phyloP scores from a whole-genome alignment of 2,113 vertebrate species.

The Lota lota region DNA sequence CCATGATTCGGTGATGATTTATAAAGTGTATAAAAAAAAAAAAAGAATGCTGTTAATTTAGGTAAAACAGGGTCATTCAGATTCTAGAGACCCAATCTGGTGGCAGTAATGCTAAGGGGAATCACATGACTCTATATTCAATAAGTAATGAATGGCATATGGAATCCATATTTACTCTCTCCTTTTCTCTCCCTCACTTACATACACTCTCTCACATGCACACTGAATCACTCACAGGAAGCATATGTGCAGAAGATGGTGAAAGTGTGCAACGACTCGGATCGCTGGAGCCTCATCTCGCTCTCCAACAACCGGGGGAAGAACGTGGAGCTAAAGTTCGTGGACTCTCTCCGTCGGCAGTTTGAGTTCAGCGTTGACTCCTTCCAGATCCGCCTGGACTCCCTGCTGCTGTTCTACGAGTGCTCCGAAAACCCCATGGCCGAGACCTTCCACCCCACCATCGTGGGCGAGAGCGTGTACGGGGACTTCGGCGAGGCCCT shows the following conservation, averaged over 20 bases:
- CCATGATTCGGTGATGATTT: background rate
- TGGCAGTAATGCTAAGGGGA: background rate
- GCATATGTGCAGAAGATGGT: conserved; percentile 99
- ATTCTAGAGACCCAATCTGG: background rate
- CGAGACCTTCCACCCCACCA: conserved; percentile 94
- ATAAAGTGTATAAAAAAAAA: background rate
- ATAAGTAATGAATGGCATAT: background rate
- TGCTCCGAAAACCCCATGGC: conserved; percentile 97
- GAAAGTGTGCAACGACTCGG: conserved; percentile 97
- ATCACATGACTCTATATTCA: background rate
- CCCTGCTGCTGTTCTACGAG: conserved; percentile 95
- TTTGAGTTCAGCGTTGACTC: conserved; percentile 99
- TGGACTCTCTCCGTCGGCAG: conserved; percentile 95
- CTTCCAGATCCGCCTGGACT: conserved; percentile 98
- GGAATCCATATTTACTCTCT: background rate
- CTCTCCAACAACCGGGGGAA: conserved; percentile 98
- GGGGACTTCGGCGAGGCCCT: conserved; percentile 92
- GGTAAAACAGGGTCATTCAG: background rate
- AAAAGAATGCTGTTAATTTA: background rate
- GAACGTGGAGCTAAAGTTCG: conserved; percentile 98
- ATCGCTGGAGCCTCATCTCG: conserved; percentile 98
- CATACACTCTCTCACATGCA: background rate
- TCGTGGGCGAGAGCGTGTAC: conserved; percentile 95
- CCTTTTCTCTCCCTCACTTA: background rate
- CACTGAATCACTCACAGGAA: conserved; percentile 75